These are phyloP conservation scores for Poecilia velifera DNA, from an alignment of 2,797 vertebrate genomes.

Conservation along the genomic window DNA sequence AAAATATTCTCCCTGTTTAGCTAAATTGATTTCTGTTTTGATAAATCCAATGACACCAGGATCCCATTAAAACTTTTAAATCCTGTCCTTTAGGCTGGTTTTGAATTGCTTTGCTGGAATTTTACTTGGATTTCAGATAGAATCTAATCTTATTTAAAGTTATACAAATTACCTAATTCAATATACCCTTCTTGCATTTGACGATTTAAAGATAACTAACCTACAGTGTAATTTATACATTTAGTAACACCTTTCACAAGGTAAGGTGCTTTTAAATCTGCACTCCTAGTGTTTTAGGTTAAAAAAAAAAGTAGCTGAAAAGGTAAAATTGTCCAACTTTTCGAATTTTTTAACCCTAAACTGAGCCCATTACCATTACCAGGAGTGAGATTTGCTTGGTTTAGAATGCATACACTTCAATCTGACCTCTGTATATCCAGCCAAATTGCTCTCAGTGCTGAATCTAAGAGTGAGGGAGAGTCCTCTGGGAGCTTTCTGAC, in stretches of 20 bases:
- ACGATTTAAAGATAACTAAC: neutral
- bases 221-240: neutral
- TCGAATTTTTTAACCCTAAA: neutral
- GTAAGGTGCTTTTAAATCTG: neutral
- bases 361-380: slow-evolving; percentile 20
- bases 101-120: neutral
- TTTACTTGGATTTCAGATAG: neutral
- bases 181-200: neutral
- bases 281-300: neutral
- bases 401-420: slow-evolving; percentile 38
- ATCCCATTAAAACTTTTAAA: neutral
- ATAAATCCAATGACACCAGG: neutral
- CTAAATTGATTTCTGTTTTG: neutral
- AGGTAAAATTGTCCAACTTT: neutral
- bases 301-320: neutral
- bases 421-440: slow-evolving; percentile 54
- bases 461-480: slow-evolving; percentile 46
- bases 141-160: neutral
- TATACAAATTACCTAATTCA: neutral
- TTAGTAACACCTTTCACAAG: neutral
- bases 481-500: slow-evolving; percentile 61
- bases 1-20: neutral
- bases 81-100: neutral
- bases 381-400: slow-evolving; percentile 14
- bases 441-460: slow-evolving; percentile 53